Percentiles rank a stretch among this genome's conserved stretches.
These are phyloP conservation scores for Pyrgus malvae DNA, from an alignment of 2,888 invertebrate species.

Conservation along the genomic window DNA sequence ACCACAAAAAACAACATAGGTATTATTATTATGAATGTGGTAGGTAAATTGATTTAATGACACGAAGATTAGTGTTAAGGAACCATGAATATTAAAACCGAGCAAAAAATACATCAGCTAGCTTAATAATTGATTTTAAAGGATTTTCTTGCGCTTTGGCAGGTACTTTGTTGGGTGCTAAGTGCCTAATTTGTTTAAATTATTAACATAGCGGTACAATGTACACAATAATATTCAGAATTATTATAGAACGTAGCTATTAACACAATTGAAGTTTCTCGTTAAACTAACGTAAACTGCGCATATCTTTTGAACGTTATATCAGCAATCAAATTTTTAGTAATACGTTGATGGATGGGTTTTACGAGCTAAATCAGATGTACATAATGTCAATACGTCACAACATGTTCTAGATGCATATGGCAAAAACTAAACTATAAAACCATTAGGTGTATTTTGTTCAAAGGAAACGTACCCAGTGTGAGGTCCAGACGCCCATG, in stretches of 20 bases:
- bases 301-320: too few species aligned
- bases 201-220: not conserved
- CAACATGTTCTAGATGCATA: too few species aligned
- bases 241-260: too few species aligned
- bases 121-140: not conserved
- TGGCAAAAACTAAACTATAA: too few species aligned
- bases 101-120: constrained; percentile 23
- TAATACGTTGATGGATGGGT: constrained; percentile 1
- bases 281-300: too few species aligned
- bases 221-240: not conserved
- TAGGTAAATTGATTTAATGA: constrained; percentile 19
- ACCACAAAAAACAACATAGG: too few species aligned
- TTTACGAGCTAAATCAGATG: not conserved
- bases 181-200: constrained; percentile 11
- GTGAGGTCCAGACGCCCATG: constrained; percentile 87
- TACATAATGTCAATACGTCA: too few species aligned
- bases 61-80: constrained; percentile 13
- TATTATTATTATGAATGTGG: not conserved
- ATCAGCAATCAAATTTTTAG: constrained; percentile 1
- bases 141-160: constrained; percentile 15
- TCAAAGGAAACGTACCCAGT: constrained; percentile 88
- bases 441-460: too few species aligned
- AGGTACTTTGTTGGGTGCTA: not conserved
- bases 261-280: too few species aligned
- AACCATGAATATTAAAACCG: constrained; percentile 10